These are phyloP conservation scores for Hyphantria cunea DNA, from an alignment of 1,140 invertebrate genomes.

Conservation along the genomic window DNA sequence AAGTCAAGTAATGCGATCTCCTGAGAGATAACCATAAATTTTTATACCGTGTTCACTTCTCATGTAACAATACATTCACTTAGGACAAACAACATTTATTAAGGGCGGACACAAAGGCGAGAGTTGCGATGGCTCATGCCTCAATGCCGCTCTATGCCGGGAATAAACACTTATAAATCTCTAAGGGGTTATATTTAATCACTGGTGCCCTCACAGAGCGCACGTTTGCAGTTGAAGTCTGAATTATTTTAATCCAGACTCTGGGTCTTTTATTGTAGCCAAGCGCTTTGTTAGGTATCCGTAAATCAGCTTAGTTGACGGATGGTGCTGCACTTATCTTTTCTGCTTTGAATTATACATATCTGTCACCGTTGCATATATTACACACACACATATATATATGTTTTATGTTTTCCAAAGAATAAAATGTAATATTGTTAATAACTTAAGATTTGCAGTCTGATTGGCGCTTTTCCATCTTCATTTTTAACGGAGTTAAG, in stretches of 20 bases:
- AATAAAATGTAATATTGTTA: no score
- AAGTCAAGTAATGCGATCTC: slow-evolving; percentile 35
- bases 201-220: slow-evolving; percentile 61
- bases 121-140: slow-evolving; percentile 37
- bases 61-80: slow-evolving; percentile 61
- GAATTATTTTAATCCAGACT: slow-evolving; percentile 75
- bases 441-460: no score
- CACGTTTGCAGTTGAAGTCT: slow-evolving; percentile 70
- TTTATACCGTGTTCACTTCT: slow-evolving; percentile 52
- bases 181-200: slow-evolving; percentile 72
- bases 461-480: no score
- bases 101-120: slow-evolving; percentile 55
- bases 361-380: slow-evolving; percentile 56
- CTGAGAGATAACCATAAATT: slow-evolving; percentile 48
- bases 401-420: no score
- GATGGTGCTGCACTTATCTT: slow-evolving; percentile 63
- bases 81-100: slow-evolving; percentile 68
- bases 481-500: no score
- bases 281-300: slow-evolving; percentile 53
- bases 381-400: no score
- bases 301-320: slow-evolving; percentile 76
- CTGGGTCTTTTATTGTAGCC: slow-evolving; percentile 65
- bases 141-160: slow-evolving; percentile 43
- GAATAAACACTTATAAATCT: slow-evolving; percentile 79
- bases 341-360: slow-evolving; percentile 56